Percentiles rank a stretch among this genome's conserved stretches.
phyloP scores from a whole-genome alignment of 2,888 invertebrate species.

The Oscheius sp. region DNA sequence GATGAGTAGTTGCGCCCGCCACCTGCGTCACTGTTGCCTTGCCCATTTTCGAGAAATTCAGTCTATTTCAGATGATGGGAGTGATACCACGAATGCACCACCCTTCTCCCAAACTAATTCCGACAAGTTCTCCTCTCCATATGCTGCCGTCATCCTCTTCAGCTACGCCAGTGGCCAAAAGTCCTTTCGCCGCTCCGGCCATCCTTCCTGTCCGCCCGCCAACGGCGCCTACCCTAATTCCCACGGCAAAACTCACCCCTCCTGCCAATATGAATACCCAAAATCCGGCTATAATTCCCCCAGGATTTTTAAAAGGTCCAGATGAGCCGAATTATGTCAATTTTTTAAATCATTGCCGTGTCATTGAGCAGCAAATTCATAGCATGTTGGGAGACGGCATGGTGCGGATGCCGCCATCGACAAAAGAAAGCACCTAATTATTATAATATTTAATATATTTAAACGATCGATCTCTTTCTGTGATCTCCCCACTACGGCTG shows the following conservation, averaged over 20 bases:
- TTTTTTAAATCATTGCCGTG: conserved; percentile 2
- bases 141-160: conserved; percentile 16
- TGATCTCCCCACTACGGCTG: conserved; percentile 33
- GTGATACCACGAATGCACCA: conserved; percentile 23
- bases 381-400: conserved; percentile 18
- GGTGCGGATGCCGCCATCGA: conserved; percentile 11
- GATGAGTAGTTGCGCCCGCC: too few relatives aligned
- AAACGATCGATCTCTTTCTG: conserved; percentile 19
- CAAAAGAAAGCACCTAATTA: neutral
- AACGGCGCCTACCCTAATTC: neutral
- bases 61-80: conserved; percentile 9
- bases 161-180: conserved; percentile 14
- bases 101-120: conserved; percentile 26
- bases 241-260: neutral
- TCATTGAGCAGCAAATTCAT: conserved; percentile 12
- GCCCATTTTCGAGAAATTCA: neutral
- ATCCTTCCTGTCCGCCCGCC: conserved; percentile 1
- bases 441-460: neutral
- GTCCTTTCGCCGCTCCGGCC: conserved; percentile 6
- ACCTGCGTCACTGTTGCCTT: too few relatives aligned
- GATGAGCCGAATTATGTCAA: conserved; percentile 18
- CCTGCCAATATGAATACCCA: neutral
- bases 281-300: neutral
- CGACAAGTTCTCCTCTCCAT: conserved; percentile 6
- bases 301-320: neutral